A percentile compares a stretch with the other conserved stretches of the same genome.
These are phyloP conservation scores for Thymelicus lineola DNA, from an alignment of 2,888 invertebrate genomes.

Conservation along the genomic window DNA sequence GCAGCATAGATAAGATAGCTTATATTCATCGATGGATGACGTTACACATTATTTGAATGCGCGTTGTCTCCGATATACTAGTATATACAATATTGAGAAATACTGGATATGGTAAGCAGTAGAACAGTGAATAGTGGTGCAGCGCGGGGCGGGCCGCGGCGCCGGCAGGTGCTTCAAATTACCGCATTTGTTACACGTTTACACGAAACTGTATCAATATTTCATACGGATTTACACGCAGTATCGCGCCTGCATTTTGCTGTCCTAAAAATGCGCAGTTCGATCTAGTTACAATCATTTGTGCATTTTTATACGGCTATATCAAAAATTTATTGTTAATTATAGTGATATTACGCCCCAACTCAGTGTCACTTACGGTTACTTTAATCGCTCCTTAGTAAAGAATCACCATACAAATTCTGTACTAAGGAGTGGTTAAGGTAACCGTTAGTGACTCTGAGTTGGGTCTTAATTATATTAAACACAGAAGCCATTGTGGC, in stretches of 20 bases:
- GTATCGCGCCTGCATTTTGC: slow-evolving; percentile 78
- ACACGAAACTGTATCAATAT: slow-evolving; percentile 85
- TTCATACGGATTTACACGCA: slow-evolving; percentile 83
- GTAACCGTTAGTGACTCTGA: no score
- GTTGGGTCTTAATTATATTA: no score
- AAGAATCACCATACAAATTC: no score
- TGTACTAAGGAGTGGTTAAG: no score
- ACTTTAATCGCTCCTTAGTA: no score
- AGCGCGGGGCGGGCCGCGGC: slow-evolving; percentile 65
- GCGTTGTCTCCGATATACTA: background rate
- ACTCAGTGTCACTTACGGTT: no score
- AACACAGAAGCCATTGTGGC: no score
- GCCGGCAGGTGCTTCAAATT: slow-evolving; percentile 81
- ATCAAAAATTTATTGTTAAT: no score
- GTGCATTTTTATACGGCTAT: background rate
- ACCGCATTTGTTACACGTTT: slow-evolving; percentile 85
- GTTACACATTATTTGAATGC: background rate
- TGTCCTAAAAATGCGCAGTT: slow-evolving; percentile 64
- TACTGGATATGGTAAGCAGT: slow-evolving; percentile 66
- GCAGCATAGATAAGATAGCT: no score
- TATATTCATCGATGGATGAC: background rate
- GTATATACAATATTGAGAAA: slow-evolving; percentile 50
- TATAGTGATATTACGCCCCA: no score
- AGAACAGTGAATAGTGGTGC: slow-evolving; percentile 79
- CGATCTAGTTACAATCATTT: slow-evolving; percentile 6